A percentile compares a stretch with the other conserved stretches of the same genome.
Evolutionary conservation across 2,113 vertebrate genomes (phyloP).

Genomic region (Paramormyrops kingsleyae): DNA sequence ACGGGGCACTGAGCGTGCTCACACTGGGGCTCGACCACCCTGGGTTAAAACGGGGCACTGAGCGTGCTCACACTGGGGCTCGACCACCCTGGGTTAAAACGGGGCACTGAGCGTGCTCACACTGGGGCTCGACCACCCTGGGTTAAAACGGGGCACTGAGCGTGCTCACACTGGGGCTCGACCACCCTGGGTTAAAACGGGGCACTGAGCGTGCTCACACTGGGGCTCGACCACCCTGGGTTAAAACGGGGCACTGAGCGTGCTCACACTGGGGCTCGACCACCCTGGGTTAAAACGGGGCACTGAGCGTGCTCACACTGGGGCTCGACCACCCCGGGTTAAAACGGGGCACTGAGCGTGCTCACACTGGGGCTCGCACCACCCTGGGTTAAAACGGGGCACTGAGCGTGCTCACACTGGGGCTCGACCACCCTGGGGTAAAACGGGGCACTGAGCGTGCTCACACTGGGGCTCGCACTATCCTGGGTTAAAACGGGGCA

Average conservation of each 20-base stretch:
- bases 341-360: background rate
- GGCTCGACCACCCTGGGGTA: background rate
- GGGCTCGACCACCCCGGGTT: background rate
- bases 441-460: background rate
- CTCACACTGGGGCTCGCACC: background rate
- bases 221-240: too few species aligned
- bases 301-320: background rate
- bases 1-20: background rate
- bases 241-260: too few species aligned
- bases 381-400: background rate
- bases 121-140: background rate
- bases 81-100: background rate
- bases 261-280: too few species aligned
- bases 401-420: background rate
- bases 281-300: too few species aligned
- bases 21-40: too few species aligned
- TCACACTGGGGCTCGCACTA: background rate
- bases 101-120: background rate
- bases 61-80: background rate
- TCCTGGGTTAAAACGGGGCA: too few species aligned
- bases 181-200: background rate
- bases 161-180: background rate
- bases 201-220: too few species aligned
- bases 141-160: background rate
- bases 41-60: too few species aligned